A percentile compares a stretch with the other conserved stretches of the same genome.
These are phyloP conservation scores for Dioctria rufipes DNA, from an alignment of 2,888 invertebrate genomes.

Conservation along the genomic window DNA sequence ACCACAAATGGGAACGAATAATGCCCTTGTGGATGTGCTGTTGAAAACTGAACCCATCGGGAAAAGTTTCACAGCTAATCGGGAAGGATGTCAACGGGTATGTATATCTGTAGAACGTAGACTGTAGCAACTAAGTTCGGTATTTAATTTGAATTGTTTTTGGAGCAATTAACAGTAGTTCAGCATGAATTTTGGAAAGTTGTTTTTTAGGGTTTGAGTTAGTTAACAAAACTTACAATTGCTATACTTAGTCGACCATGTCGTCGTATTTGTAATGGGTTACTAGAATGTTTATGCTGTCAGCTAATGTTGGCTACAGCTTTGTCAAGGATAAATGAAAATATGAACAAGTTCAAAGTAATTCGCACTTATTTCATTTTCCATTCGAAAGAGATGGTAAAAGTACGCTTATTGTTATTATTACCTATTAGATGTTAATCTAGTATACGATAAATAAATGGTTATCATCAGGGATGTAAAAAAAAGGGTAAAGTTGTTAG, in stretches of 20 bases:
- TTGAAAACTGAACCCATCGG: constrained; percentile 73
- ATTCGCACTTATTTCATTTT: not conserved
- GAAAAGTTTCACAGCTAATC: constrained; percentile 68
- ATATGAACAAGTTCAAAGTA: not conserved
- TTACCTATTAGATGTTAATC: too few species aligned
- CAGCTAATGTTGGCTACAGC: not conserved
- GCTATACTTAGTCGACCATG: too few species aligned
- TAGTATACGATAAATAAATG: too few species aligned
- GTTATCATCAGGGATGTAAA: too few species aligned
- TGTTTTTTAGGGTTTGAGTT: not conserved
- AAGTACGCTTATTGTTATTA: too few species aligned
- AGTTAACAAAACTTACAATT: not conserved
- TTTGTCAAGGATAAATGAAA: not conserved
- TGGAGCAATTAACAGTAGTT: not conserved
- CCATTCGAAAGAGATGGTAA: not conserved
- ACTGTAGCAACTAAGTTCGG: too few species aligned
- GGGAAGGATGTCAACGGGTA: constrained; percentile 77
- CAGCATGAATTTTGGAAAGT: not conserved
- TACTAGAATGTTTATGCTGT: not conserved
- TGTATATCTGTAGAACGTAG: constrained; percentile 60
- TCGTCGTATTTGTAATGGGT: not conserved
- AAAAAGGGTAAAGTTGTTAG: too few species aligned
- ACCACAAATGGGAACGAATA: constrained; percentile 73
- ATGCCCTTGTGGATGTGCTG: constrained; percentile 70
- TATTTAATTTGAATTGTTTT: not conserved